Percentiles rank a stretch among this genome's conserved stretches.
phyloP scores from a whole-genome alignment of 2,113 vertebrate genomes.

The Laterallus jamaicensis region DNA sequence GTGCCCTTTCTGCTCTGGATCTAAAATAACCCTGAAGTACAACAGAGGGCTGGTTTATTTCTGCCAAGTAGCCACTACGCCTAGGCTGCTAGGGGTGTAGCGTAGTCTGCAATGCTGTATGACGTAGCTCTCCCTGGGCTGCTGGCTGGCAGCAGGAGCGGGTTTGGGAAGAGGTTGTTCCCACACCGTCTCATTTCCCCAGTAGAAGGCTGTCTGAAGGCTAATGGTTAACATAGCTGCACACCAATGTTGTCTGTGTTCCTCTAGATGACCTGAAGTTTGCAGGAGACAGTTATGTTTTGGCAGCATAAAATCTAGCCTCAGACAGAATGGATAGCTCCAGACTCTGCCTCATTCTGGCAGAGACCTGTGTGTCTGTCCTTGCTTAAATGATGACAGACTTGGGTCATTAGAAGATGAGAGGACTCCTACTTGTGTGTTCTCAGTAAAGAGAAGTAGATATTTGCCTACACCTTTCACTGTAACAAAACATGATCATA shows the following conservation, averaged over 20 bases:
- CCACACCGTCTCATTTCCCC: neutral
- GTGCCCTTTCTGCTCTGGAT: conserved; percentile 14
- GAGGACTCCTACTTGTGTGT: neutral
- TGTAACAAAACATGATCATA: neutral
- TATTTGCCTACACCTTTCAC: neutral
- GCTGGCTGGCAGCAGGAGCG: neutral
- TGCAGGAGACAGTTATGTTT: conserved; percentile 17
- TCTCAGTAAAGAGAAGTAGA: neutral
- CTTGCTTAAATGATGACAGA: conserved; percentile 21
- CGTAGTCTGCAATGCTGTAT: neutral
- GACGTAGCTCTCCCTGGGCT: neutral
- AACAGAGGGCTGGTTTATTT: neutral
- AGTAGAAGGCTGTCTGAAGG: neutral
- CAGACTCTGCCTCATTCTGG: conserved; percentile 65
- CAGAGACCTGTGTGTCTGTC: neutral
- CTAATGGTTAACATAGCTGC: neutral
- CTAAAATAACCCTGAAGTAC: neutral
- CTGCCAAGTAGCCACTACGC: neutral
- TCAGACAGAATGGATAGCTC: conserved; percentile 36
- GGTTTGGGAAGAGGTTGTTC: neutral
- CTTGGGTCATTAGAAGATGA: neutral
- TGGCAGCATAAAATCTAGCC: conserved; percentile 23
- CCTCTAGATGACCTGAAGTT: neutral
- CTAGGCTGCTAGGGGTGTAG: neutral
- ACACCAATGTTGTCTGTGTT: neutral